These are phyloP conservation scores for Xiphias gladius DNA, from an alignment of 2,113 vertebrate species.

Conservation along the genomic window DNA sequence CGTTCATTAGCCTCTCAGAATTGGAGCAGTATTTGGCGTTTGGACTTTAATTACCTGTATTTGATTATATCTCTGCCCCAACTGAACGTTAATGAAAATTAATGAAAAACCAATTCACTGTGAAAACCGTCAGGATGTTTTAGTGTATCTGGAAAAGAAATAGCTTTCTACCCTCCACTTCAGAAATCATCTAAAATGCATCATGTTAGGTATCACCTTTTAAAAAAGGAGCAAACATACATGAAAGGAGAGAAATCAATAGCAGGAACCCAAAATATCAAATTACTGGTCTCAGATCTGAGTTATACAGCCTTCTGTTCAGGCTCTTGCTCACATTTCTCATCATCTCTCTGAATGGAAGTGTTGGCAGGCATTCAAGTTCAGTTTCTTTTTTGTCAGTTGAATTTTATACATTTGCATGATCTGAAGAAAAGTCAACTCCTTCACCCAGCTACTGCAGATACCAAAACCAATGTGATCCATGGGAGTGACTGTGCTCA, in stretches of 20 bases:
- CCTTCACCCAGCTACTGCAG: constrained; percentile 9
- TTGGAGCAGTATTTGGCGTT: constrained; percentile 47
- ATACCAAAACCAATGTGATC: constrained; percentile 11
- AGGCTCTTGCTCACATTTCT: constrained; percentile 37
- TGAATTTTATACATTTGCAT: constrained; percentile 17
- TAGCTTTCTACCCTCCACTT: constrained; percentile 51
- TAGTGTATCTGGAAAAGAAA: constrained; percentile 47
- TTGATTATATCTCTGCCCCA: constrained; percentile 62
- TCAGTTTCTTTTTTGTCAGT: constrained; percentile 6
- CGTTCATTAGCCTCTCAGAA: constrained; percentile 72
- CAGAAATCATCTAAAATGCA: constrained; percentile 47
- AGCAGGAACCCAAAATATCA: constrained; percentile 39
- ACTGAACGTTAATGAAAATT: constrained; percentile 72
- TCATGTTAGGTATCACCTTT: constrained; percentile 39
- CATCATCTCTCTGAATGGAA: constrained; percentile 31
- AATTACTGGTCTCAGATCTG: constrained; percentile 33
- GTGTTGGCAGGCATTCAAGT: neutral
- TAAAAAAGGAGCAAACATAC: constrained; percentile 47
- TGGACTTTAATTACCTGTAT: constrained; percentile 70
- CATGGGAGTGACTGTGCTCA: neutral
- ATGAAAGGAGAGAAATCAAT: constrained; percentile 53
- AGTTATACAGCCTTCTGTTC: constrained; percentile 17
- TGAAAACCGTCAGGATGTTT: constrained; percentile 47
- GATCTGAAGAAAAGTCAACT: constrained; percentile 14
- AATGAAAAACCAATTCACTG: constrained; percentile 70